Base-by-base conservation (phyloP, 2,113 vertebrate species). In the Mesocricetus auratus region DNA sequence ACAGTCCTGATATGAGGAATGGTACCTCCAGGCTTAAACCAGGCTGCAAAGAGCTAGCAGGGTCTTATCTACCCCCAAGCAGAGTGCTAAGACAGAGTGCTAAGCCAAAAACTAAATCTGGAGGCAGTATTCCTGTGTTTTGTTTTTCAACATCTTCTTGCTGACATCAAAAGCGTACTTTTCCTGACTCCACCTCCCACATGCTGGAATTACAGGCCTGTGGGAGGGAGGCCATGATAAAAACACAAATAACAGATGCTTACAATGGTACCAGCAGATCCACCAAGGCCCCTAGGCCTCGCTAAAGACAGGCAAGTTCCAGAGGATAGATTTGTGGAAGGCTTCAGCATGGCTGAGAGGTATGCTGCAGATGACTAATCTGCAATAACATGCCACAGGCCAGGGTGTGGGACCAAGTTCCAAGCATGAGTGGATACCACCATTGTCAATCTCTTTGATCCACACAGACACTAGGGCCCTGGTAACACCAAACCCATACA, bases 201-300 rank as follows among this genome's bases (percentile, higher is more conserved):
- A 89, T 42, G 26, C 66, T 73, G 86, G 64, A 24, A 56, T 58
- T 29, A 53, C 22, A 39, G 33, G 36, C n/a, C 81, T 64, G 78
- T 64, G 3, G 24, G 78, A 12, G 3, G 58, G 39, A 16, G 47
- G 24, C 26, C 16, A 12, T 24, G 50, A 81, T 81, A 87, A 45
- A 90, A 93, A 74, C 45, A 93, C 50, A 42, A 13, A 5, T 60
- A 66, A 86, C 79, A 95, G 62, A 94, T 89, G 53, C 24, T 58
- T 33, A 33, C 2, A 22, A 3, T 33, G 47, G 45, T n/a, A 91
- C 17, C 26, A 69, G 56, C 45, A 17, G 10, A n/a, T 39, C 66
- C 78, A 66, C 26, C 0, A 21, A 89, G 16, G 33, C 21, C 58
- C n/a, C 10, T 4, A 89, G 58, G n/a, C 50, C 73, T 75, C 88